Evolutionary conservation across 2,797 vertebrate species (phyloP), one percentile per base, ranked within the genome.

Genomic region (Spondyliosoma cantharus): DNA sequence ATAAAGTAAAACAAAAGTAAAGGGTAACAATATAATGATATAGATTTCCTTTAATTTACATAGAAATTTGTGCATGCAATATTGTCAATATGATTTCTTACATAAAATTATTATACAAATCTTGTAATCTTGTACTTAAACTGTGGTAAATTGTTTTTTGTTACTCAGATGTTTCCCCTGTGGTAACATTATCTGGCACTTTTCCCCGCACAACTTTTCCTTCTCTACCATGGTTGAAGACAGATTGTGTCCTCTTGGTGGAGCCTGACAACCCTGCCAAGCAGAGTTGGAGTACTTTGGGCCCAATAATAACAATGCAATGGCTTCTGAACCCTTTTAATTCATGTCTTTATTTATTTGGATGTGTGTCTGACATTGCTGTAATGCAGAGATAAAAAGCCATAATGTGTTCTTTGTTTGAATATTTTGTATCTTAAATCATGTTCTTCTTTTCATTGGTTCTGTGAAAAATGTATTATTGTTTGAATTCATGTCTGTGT

Each of bases 391-490:
- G 71, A 78, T 42, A 29, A 78, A 83, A 83, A 81, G 80, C 65
- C 82, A 90, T 85, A 81, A 69, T 57, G 27, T 78, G 50, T 82
- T 89, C 42, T 83, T 80, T 69, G 71, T 85, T 86, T 83, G 73
- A 67, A 80, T 69, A 22, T 66, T 66, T 37, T 32, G 45, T 65
- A 29, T 19, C 49, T 76, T 27, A 60, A 61, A 57, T 65, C 62
- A 48, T 37, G 76, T 85, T 70, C 62, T 79, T 61, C 56, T 63
- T 75, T 77, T 67, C 19, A n/a, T 53, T 16, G 75, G 64, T 52
- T 74, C 43, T 20, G 52, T 65, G 24, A 3, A 65, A 53, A 67
- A 66, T 87, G 74, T 73, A 82, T 83, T 58, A 46, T 58, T 20
- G 54, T 63, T 70, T 49, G 19, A 46, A 67, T 81, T 62, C 3